These are phyloP conservation scores for Caranx ignobilis DNA, from an alignment of 2,113 vertebrate species.

Conservation along the genomic window DNA sequence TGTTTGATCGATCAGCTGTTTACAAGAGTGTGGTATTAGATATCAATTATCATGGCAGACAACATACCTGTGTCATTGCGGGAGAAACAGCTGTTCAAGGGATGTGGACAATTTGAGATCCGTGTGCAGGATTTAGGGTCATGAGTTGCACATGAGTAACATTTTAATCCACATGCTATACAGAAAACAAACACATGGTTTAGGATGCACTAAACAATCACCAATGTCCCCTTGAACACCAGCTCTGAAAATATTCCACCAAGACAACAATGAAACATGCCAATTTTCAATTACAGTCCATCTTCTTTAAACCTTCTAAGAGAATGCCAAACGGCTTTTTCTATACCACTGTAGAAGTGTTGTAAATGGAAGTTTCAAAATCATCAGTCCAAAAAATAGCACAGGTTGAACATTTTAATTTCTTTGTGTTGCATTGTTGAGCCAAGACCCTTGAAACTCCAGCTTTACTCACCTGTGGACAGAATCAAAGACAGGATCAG, in stretches of 20 bases:
- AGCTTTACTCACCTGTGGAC: slow-evolving; percentile 14
- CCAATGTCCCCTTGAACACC: neutral
- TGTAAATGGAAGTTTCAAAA: too few relatives aligned
- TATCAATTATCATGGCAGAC: neutral
- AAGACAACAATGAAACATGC: too few relatives aligned
- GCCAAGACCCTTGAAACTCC: neutral
- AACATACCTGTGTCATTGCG: rapidly evolving
- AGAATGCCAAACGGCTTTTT: too few relatives aligned
- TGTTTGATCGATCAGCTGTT: too few relatives aligned
- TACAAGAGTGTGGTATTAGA: neutral
- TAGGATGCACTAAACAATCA: neutral
- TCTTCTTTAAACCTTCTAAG: too few relatives aligned
- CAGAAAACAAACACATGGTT: neutral
- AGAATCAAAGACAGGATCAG: slow-evolving; percentile 25
- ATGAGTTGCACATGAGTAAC: neutral
- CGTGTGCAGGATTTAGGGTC: neutral
- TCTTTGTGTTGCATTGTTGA: neutral
- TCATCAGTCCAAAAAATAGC: neutral
- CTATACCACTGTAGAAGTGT: too few relatives aligned
- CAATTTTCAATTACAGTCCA: too few relatives aligned
- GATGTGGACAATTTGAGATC: rapidly evolving
- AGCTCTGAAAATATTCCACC: too few relatives aligned
- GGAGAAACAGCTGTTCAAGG: neutral
- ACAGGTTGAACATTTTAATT: neutral
- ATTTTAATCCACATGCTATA: slow-evolving; percentile 31